Conservation (phyloP, 2,888 invertebrate species). For the Hofmannophila pseudospretella region DNA sequence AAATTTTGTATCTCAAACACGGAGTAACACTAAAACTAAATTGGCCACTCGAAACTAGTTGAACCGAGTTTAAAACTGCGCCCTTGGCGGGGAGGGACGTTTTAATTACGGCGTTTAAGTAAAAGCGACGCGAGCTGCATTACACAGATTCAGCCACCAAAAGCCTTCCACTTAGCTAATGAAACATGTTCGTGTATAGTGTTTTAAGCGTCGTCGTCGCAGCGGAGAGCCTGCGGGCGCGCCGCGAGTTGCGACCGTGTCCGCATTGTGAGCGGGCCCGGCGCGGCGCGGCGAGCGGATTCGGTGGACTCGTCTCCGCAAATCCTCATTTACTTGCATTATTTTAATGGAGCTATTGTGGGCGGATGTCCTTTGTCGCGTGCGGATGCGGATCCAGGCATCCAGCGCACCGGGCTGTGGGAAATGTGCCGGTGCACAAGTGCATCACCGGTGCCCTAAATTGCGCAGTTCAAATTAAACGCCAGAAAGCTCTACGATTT, state of each 20-base stretch:
- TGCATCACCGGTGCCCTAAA: slow-evolving; percentile 63
- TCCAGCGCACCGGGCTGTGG: slow-evolving; percentile 54
- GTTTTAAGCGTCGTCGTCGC: slow-evolving; percentile 64
- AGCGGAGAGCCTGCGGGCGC: slow-evolving; percentile 19
- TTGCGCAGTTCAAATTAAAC: slow-evolving; percentile 52
- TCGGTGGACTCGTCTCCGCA: slow-evolving; percentile 68
- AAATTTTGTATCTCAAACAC: slow-evolving; percentile 47
- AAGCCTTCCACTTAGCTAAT: slow-evolving; percentile 79
- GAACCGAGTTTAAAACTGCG: slow-evolving; percentile 70
- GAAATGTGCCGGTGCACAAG: slow-evolving; percentile 69
- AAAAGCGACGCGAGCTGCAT: slow-evolving; percentile 73
- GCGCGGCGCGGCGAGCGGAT: slow-evolving; percentile 45
- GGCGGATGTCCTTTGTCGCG: slow-evolving; percentile 72
- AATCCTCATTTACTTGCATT: slow-evolving; percentile 78
- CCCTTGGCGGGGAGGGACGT: slow-evolving; percentile 61
- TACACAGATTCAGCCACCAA: slow-evolving; percentile 77
- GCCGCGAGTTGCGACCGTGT: too few species aligned
- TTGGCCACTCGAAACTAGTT: slow-evolving; percentile 69
- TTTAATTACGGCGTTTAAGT: slow-evolving; percentile 77
- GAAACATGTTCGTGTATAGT: slow-evolving; percentile 77
- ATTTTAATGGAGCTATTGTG: slow-evolving; percentile 78
- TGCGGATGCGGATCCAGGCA: slow-evolving; percentile 41
- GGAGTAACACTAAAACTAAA: slow-evolving; percentile 66
- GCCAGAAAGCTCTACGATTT: slow-evolving; percentile 51
- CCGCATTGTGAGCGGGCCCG: slow-evolving; percentile 51